Evolutionary conservation across 2,113 vertebrate genomes (phyloP).

Genomic region (Cichladusa arquata): DNA sequence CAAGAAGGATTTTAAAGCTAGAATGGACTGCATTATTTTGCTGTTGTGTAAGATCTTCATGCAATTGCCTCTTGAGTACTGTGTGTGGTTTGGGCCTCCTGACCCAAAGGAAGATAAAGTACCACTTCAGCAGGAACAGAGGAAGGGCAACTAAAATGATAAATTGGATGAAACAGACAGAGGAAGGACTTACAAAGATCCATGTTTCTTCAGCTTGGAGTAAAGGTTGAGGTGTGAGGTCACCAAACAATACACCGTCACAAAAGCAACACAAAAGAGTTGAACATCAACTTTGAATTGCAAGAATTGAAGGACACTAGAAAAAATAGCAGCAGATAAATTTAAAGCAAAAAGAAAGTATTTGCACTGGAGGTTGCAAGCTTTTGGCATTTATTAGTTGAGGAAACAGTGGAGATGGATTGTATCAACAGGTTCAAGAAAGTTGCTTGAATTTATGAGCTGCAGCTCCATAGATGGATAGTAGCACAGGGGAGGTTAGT

Average conservation of each 20-base stretch:
- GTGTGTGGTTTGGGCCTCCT: not conserved
- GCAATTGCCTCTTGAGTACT: rapidly evolving
- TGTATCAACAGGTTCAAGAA: not conserved
- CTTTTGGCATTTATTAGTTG: not conserved
- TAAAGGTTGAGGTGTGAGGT: not conserved
- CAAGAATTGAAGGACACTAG: not conserved
- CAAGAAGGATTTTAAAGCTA: not conserved
- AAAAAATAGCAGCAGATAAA: not conserved
- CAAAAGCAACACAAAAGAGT: not conserved
- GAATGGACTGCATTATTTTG: not conserved
- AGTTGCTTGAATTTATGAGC: not conserved
- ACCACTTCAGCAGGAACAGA: not conserved
- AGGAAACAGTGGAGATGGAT: not conserved
- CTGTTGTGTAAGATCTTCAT: not conserved
- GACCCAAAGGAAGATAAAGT: not conserved
- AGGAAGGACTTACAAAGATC: not conserved
- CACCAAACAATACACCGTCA: not conserved
- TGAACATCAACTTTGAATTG: not conserved
- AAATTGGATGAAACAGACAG: not conserved
- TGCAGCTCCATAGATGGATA: not conserved
- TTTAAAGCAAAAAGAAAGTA: not conserved
- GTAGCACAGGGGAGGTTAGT: not conserved
- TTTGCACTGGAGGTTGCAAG: not conserved
- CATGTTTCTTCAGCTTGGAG: not conserved
- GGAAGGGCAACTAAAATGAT: not conserved